Evolutionary conservation across 1,140 invertebrate species (phyloP), one percentile per base, ranked within the genome.

Genomic region (Cheumatopsyche charites): DNA sequence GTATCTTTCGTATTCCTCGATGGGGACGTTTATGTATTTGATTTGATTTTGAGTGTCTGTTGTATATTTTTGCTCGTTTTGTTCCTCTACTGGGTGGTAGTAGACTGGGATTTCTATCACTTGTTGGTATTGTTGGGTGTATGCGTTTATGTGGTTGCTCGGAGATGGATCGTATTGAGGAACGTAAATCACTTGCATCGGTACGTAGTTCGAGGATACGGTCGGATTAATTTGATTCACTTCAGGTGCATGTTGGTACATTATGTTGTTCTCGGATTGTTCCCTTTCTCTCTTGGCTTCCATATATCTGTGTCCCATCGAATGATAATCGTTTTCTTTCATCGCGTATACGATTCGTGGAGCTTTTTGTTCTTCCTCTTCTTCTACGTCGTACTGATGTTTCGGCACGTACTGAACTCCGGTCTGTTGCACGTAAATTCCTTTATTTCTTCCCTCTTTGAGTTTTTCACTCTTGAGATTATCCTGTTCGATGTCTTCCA

Each of bases 401-500:
- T 61, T 63, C 70, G 21, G 62, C 29, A 25, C n/a, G n/a, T 69
- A 41, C 9, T 67, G 17, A n/a, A 43, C 42, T 23, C 63, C 52
- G 2, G 70, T 71, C 26, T 52, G 67, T 21, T 62, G 43, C 19
- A 25, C 13, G 55, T 76, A 75, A 7, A 4, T 23, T 21, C 62
- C 52, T 23, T 66, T 67, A 21, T 49, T 36, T 25, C n/a, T 15
- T 29, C 45, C 23, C 1, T 74, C 75, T 21, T 75, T 82, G 74
- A 80, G 77, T 49, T 79, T 79, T 78, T 85, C 83, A 70, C 81
- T 84, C 42, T 81, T 83, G 29, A 85, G 76, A 63, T 83, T 85
- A 70, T 85, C 83, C 49, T 83, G 81, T 69, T 85, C 83, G 13
- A 85, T 85, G 74, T 85, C 83, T 76, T 85, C 80, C 26, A 85